Base-by-base conservation (phyloP, 2,797 vertebrate genomes). In the Sebastes vulpes region DNA sequence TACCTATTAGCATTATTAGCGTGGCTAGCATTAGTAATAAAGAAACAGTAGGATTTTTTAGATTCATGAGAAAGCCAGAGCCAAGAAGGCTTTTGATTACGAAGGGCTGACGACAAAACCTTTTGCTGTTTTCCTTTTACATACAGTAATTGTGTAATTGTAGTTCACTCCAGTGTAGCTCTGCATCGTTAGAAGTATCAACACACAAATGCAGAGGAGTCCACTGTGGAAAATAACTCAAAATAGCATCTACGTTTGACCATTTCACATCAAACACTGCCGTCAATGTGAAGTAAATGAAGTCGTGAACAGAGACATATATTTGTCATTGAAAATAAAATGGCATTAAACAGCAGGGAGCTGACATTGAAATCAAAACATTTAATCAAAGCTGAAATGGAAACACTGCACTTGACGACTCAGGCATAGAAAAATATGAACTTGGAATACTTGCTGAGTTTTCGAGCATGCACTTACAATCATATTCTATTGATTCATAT, bases 361-460 rank as follows among this genome's bases (percentile, higher is more conserved):
- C 5, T 56, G 48, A 25, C 20, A 54, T 26, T 61, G 64, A 61
- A 61, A 61, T 60, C 9, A 26, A 68, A 79, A 73, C 56, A 73
- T 61, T 50, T 48, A 5, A 38, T 38, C 31, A 23, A 46, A 21
- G 23, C 46, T 38, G 21, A 32, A 65, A 65, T 6, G 8, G 23
- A 48, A 59, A 52, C 6, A 18, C 3, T 54, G 23, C 38, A 50
- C 21, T 18, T 67, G 9, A 60, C 38, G 23, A 64, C 23, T 12
- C 1, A 1, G 12, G 4, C 14, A 53, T 31, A 32, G 32, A 48
- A 61, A 42, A 46, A 46, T 29, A 28, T 52, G 57, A 72, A 23
- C 57, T 59, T n/a, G 56, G 18, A 64, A 64, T 28, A 26, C 10
- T 18, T 31, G 28, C 58, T 26, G 23, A 54, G 48, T 28, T 63